A percentile compares a stretch with the other conserved stretches of the same genome.
These are phyloP conservation scores for Malacoraja senta DNA, from an alignment of 2,797 vertebrate genomes.

Conservation along the genomic window DNA sequence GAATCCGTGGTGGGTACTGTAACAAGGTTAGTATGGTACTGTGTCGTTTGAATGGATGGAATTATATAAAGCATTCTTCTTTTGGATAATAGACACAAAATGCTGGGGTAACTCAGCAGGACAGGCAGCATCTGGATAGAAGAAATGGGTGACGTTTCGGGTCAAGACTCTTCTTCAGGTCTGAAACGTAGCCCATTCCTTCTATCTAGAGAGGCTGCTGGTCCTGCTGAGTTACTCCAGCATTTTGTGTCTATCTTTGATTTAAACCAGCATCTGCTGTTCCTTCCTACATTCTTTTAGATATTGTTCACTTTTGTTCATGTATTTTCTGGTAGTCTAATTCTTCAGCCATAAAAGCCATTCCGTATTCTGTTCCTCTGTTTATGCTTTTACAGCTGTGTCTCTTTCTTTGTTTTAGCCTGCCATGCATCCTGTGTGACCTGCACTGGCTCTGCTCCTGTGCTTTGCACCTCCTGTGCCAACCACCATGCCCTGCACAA, in stretches of 20 bases:
- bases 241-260: too few species aligned
- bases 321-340: background rate
- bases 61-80: background rate
- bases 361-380: background rate
- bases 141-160: too few species aligned
- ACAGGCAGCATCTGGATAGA: too few species aligned
- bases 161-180: too few species aligned
- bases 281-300: too few species aligned
- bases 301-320: background rate
- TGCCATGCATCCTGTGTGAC: conserved; percentile 72
- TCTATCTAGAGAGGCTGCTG: too few species aligned
- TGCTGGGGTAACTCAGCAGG: too few species aligned
- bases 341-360: background rate
- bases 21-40: background rate
- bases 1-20: background rate
- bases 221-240: too few species aligned
- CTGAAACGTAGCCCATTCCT: too few species aligned
- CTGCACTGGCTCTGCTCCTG: conserved; percentile 69
- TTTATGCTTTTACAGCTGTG: background rate
- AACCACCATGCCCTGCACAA: conserved; percentile 54
- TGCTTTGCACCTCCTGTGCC: conserved; percentile 69
- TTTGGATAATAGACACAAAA: too few species aligned
- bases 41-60: background rate
- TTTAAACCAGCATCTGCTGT: too few species aligned
- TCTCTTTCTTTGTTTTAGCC: conserved; percentile 52